Evolutionary conservation across 2,888 invertebrate species (phyloP).

Genomic region (Conchocele bisecta): DNA sequence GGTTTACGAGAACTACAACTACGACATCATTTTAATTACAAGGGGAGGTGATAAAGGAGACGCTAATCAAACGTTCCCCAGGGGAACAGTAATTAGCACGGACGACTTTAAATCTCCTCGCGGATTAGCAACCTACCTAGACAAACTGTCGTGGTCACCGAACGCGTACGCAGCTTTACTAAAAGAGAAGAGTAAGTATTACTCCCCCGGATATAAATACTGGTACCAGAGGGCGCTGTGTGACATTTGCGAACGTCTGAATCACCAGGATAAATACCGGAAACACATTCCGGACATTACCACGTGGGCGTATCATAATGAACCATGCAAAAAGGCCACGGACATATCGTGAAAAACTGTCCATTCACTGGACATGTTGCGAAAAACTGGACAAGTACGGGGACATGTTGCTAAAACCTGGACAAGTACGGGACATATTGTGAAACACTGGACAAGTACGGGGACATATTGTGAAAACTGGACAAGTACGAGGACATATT

Average conservation of each 20-base stretch:
- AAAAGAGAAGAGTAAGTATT: slow-evolving; percentile 34
- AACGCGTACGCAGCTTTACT: slow-evolving; percentile 25
- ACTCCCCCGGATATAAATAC: slow-evolving; percentile 20
- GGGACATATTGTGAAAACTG: too few relatives aligned
- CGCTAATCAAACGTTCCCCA: neutral
- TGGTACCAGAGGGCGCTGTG: slow-evolving; percentile 43
- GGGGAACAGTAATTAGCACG: slow-evolving; percentile 30
- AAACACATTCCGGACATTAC: slow-evolving; percentile 38
- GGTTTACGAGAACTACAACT: slow-evolving; percentile 45
- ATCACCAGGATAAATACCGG: slow-evolving; percentile 19
- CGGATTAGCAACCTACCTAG: slow-evolving; percentile 32
- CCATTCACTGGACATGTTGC: too few relatives aligned
- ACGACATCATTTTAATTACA: slow-evolving; percentile 35
- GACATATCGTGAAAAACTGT: too few relatives aligned
- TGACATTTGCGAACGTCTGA: slow-evolving; percentile 30
- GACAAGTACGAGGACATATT: too few relatives aligned
- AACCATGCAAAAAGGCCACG: too few relatives aligned
- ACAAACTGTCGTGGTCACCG: slow-evolving; percentile 17
- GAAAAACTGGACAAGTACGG: too few relatives aligned
- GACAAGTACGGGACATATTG: too few relatives aligned
- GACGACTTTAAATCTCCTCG: slow-evolving; percentile 31
- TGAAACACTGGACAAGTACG: too few relatives aligned
- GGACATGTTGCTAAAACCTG: too few relatives aligned
- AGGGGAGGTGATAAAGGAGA: slow-evolving; percentile 33
- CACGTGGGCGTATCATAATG: too few relatives aligned